Evolutionary conservation across 2,113 vertebrate species (phyloP), one percentile per base, ranked within the genome.

Genomic region (Tenebrosternarchus preto): DNA sequence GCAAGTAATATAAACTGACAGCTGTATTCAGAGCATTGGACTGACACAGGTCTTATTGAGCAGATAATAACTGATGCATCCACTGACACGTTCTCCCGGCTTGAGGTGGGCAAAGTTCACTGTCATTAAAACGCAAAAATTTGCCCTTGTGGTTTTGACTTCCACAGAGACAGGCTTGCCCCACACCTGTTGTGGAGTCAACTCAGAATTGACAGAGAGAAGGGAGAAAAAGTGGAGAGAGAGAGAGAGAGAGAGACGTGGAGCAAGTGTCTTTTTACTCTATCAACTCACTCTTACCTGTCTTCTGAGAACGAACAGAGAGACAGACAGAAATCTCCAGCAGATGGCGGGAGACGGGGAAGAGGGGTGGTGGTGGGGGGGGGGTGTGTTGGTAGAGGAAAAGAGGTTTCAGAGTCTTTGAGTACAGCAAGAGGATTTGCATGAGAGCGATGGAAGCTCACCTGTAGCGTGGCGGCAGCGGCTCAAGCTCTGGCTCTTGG

Each of bases 381-480:
- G 43, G 43, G 39, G 5, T 46, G 43, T 50, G 43, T 9, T 12
- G 25, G 20, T n/a, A 59, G 72, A 57, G 81, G 3, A 53, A 66
- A 78, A 77, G 57, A 46, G 69, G 31, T 24, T n/a, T n/a, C 59
- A 57, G 84, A 76, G 82, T 83, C 85, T 91, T 90, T 91, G 86
- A 90, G 85, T 79, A 73, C 64, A 84, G 85, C 77, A n/a, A 71
- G 84, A 80, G 78, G 81, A 91, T 90, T 91, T 90, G 89, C 87
- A 89, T 89, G 83, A 86, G 82, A 87, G 87, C 61, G 77, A 86
- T 79, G 56, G 43, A 61, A 69, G 86, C 89, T 89, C 88, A 93
- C 93, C 92, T 92, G 91, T 91, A 90, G 91, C 90, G 55, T 19
- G n/a, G 46, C 27, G 68, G 83, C 81, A 74, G 84, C 75, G 25